Evolutionary conservation across 35 echinoderm and acorn worm species (phyloP), one percentile per base, ranked within the genome.

Genomic region (Lytechinus pictus): DNA sequence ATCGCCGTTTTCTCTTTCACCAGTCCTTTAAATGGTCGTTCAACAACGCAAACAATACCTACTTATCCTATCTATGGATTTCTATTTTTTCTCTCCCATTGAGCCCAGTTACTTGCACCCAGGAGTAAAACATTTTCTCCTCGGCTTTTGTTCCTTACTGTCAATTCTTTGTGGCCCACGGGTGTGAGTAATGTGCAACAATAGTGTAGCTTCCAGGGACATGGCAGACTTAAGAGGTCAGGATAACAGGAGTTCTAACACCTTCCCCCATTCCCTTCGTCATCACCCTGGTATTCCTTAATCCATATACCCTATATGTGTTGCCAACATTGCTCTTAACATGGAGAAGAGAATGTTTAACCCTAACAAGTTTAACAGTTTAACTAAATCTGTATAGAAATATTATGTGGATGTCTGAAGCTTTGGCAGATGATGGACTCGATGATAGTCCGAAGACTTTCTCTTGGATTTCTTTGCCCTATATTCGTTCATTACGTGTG

Each of bases 31-130:
- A 90, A 90, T 93, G 92, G 52, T 93, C 53, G 92, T 93, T 93
- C 28, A 93, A 93, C 92, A 93, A 93, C 92, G 52, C 92, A 93
- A 93, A 93, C 92, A 93, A 93, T 93, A 57, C 92, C 92, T 93
- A 55, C 88, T 90, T 93, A 93, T 93, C 92, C 55, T 93, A 93
- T 93, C 52, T 90, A 90, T 90, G 92, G 33, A 55, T 93, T 93
- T 57, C 92, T 93, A 55, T 93, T 93, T 54, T 44, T 93, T 55
- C 53, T 55, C 92, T 54, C 54, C 55, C 54, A 93, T 93, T 57
- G 92, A 55, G 92, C 92, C 53, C 92, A 57, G 27, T 57, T 28
- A 55, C 92, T 27, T 27, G 53, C 92, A 93, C 92, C 92, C 52
- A 9, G 66, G 92, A 57, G 92, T 93, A 93, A 28, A 55, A 93